Evolutionary conservation across 2,113 vertebrate genomes (phyloP).

Genomic region (Xiphophorus maculatus): DNA sequence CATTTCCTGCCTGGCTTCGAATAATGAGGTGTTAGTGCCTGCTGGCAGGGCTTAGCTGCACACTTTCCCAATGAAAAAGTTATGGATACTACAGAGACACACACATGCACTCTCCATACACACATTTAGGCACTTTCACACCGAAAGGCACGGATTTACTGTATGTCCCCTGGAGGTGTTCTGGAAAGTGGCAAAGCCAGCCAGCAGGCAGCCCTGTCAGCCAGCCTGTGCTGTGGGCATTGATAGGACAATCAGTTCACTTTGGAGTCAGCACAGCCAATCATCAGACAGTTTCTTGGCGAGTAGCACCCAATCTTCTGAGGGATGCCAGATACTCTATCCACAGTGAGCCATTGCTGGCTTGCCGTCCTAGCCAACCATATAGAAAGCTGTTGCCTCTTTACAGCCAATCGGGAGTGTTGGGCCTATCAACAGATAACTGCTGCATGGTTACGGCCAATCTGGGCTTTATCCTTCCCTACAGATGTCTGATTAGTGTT

Average conservation of each 20-base stretch:
- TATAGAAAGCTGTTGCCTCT: slow-evolving; percentile 61
- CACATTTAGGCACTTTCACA: slow-evolving; percentile 21
- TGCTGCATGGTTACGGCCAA: slow-evolving; percentile 61
- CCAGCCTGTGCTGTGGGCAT: slow-evolving; percentile 56
- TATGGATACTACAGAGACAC: slow-evolving; percentile 61
- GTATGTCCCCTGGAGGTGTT: slow-evolving; percentile 68
- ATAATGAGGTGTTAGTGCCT: slow-evolving; percentile 71
- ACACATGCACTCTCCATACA: slow-evolving; percentile 6
- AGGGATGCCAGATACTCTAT: slow-evolving; percentile 67
- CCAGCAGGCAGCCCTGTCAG: slow-evolving; percentile 69
- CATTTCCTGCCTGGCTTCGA: slow-evolving; percentile 69
- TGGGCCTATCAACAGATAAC: slow-evolving; percentile 70
- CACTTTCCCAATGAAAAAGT: slow-evolving; percentile 58
- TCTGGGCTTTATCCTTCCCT: slow-evolving; percentile 76
- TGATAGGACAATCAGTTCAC: slow-evolving; percentile 75
- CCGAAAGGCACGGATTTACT: slow-evolving; percentile 50
- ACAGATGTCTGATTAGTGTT: slow-evolving; percentile 79
- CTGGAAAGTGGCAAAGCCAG: slow-evolving; percentile 69
- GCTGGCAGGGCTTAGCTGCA: slow-evolving; percentile 66
- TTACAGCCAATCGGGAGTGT: slow-evolving; percentile 60
- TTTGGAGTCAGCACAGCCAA: slow-evolving; percentile 61
- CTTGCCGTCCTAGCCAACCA: slow-evolving; percentile 58
- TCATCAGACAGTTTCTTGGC: slow-evolving; percentile 75
- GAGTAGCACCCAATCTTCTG: slow-evolving; percentile 62
- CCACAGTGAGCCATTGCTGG: slow-evolving; percentile 62